phyloP scores from a whole-genome alignment of 2,797 vertebrate species.

The Xenentodon cancila region DNA sequence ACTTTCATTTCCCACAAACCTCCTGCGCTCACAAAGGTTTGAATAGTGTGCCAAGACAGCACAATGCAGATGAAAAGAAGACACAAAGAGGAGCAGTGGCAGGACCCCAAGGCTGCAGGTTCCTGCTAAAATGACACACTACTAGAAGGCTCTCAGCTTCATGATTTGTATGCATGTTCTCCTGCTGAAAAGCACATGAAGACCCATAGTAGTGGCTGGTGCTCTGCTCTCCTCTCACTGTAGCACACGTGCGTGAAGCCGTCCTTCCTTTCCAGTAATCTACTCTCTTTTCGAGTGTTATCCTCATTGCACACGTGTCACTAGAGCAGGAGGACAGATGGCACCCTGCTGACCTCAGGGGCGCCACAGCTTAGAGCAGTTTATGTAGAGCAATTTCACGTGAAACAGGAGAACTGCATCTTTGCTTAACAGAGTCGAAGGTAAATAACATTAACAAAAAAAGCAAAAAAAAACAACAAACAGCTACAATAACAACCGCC shows the following conservation, averaged over 20 bases:
- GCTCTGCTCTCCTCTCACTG: slow-evolving; percentile 37
- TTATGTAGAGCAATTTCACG: slow-evolving; percentile 9
- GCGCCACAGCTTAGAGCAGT: slow-evolving; percentile 50
- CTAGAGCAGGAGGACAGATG: slow-evolving; percentile 77
- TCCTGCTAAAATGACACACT: slow-evolving; percentile 59
- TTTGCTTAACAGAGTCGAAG: background rate
- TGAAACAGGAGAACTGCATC: slow-evolving; percentile 11
- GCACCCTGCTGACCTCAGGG: slow-evolving; percentile 63
- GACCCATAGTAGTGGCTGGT: slow-evolving; percentile 33
- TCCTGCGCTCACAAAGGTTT: slow-evolving; percentile 1
- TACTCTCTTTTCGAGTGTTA: slow-evolving; percentile 44
- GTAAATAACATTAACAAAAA: slow-evolving; percentile 12
- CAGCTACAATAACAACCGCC: background rate
- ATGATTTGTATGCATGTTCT: slow-evolving; percentile 35
- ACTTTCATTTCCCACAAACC: background rate
- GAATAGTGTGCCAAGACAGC: slow-evolving; percentile 27
- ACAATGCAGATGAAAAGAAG: slow-evolving; percentile 33
- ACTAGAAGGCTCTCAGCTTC: slow-evolving; percentile 37
- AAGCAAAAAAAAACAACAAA: too few species aligned
- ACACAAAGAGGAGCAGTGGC: slow-evolving; percentile 32
- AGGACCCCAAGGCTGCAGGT: slow-evolving; percentile 29
- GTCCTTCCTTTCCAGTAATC: slow-evolving; percentile 40
- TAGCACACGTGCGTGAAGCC: slow-evolving; percentile 51
- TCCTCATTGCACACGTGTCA: slow-evolving; percentile 73
- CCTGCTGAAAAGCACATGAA: slow-evolving; percentile 32